Evolutionary conservation across 2,113 vertebrate genomes (phyloP), one percentile per base, ranked within the genome.

Genomic region (Chloroceryle aenea): DNA sequence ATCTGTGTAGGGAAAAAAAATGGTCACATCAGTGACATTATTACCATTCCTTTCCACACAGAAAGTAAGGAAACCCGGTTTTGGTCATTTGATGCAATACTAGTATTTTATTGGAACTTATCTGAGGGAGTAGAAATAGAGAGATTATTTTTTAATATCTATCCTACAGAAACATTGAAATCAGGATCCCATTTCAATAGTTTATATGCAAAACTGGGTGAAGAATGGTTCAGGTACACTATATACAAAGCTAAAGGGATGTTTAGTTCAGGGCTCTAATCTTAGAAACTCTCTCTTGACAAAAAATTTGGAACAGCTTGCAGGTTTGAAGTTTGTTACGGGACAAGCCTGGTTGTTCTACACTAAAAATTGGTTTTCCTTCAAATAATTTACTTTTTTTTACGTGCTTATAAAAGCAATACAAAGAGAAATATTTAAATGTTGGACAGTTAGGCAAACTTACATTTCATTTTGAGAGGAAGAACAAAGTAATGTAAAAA

Each of bases 1-100:
- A 2, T 18, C 26, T 32, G 10, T 4, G 27, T 0, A 1, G 7
- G 12, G 9, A 12, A 40, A 52, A 6, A 20, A 52, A 6, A 20
- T 9, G 1, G 7, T 21, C 40, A 6, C 13, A 9, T 34, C 61
- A 21, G 34, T 42, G 53, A 17, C 15, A n/a, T 79, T 30, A 12
- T 4, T 56, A 12, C 27, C 20, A 3, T 36, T 86, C 5, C 32
- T 50, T 84, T 58, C 67, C 34, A 27, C 17, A 12, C 7, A 14
- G n/a, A 59, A 30, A 18, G 22, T 7, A 34, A 18, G 6, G 58
- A 45, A 85, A 66, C 2, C 22, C 45, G 17, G 17, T 72, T 81
- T 82, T 56, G 21, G 12, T 53, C 16, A 53, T 58, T 76, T 45
- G 26, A 15, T 36, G 18, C 20, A 45, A 48, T 21, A 47, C 9